A percentile compares a stretch with the other conserved stretches of the same genome.
phyloP scores from a whole-genome alignment of 1,140 invertebrate genomes.

The Calycopis cecrops region DNA sequence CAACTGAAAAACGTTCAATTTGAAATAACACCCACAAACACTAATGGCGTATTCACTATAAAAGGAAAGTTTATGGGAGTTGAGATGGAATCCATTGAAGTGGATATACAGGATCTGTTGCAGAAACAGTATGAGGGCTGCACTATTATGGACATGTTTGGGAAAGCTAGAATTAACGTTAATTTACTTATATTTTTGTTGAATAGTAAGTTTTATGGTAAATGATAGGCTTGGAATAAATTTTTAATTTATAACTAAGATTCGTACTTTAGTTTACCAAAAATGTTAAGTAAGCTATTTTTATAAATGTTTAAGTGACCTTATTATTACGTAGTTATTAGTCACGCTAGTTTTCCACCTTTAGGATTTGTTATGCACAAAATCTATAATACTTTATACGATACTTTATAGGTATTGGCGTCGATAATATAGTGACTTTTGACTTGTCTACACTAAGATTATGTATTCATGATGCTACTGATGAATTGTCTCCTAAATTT shows the following conservation, averaged over 20 bases:
- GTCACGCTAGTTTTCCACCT: too few relatives aligned
- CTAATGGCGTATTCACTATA: conserved; percentile 82
- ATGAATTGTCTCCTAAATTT: too few relatives aligned
- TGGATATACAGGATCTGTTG: conserved; percentile 85
- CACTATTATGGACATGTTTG: conserved; percentile 87
- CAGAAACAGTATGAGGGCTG: conserved; percentile 88
- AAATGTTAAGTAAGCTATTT: neutral
- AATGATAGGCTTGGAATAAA: conserved; percentile 38
- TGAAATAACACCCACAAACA: conserved; percentile 83
- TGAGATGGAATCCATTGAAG: conserved; percentile 84
- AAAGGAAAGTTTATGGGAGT: conserved; percentile 89
- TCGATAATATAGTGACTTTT: too few relatives aligned
- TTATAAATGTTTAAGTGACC: too few relatives aligned
- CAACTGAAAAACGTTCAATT: conserved; percentile 88
- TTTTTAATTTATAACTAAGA: too few relatives aligned
- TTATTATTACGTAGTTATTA: too few relatives aligned
- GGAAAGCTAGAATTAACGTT: conserved; percentile 86
- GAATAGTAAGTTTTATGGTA: conserved; percentile 87
- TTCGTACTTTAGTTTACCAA: neutral
- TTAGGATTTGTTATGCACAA: too few relatives aligned
- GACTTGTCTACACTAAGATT: too few relatives aligned
- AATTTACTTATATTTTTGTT: conserved; percentile 86
- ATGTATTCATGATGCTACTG: too few relatives aligned
- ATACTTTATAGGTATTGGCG: too few relatives aligned
- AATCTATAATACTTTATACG: too few relatives aligned